Conservation (phyloP, 2,797 vertebrate species). For the Balearica regulorum region DNA sequence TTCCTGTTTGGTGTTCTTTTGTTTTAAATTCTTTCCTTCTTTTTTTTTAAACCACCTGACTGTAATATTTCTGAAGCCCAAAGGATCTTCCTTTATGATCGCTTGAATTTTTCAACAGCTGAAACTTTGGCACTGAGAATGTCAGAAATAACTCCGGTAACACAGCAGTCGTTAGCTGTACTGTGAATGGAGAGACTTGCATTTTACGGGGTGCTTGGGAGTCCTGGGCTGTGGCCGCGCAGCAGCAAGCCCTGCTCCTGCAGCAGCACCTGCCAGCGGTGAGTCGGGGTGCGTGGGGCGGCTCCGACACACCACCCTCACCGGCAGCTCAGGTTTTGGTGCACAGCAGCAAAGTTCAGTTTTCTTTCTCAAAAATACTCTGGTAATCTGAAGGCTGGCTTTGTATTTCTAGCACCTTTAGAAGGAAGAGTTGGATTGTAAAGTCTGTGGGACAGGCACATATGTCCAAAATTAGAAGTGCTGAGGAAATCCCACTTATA, state of each 20-base stretch:
- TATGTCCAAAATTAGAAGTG: constrained; percentile 22
- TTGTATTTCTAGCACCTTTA: not conserved
- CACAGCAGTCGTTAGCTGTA: not conserved
- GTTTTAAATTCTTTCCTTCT: not conserved
- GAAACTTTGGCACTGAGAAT: not conserved
- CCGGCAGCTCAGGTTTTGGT: not conserved
- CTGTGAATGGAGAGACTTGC: constrained; percentile 7
- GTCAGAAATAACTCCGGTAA: constrained; percentile 31
- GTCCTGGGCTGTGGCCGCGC: not conserved
- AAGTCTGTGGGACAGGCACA: not conserved
- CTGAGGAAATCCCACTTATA: constrained; percentile 7
- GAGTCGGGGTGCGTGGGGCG: accelerated
- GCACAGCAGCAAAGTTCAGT: not conserved
- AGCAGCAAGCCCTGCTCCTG: constrained; percentile 6
- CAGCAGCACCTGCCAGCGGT: constrained; percentile 62
- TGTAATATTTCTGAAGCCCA: constrained; percentile 1
- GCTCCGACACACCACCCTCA: accelerated
- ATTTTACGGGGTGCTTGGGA: constrained; percentile 32
- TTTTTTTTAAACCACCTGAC: not conserved
- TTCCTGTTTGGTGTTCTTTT: not conserved
- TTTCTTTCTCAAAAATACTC: not conserved
- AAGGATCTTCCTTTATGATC: constrained; percentile 3
- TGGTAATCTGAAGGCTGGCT: not conserved
- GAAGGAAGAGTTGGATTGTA: constrained; percentile 15
- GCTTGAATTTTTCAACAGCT: constrained; percentile 34